Percentiles rank a stretch among this genome's conserved stretches.
Conservation (phyloP, 2,113 vertebrate species). For the Rhabdornis inornatus region DNA sequence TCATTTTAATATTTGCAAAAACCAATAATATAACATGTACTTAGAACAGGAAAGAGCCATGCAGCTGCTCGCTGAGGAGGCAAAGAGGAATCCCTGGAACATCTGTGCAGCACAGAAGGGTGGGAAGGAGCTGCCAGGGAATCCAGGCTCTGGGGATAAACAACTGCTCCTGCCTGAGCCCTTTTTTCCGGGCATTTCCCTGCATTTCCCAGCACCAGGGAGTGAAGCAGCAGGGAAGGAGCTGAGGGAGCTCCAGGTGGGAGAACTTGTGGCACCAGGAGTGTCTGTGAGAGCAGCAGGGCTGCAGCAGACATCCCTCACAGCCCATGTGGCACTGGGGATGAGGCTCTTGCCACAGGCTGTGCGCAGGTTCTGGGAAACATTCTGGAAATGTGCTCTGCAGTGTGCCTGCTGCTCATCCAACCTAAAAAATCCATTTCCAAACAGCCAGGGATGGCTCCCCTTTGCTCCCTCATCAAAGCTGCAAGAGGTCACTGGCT, state of each 20-base stretch:
- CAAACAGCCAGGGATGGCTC: not conserved
- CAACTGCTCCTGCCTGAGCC: not conserved
- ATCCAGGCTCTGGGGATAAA: not conserved
- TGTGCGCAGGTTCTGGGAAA: not conserved
- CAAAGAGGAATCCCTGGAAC: not conserved
- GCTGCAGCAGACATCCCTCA: not conserved
- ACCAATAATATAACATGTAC: too few species aligned
- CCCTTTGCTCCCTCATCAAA: not conserved
- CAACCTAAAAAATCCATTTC: not conserved
- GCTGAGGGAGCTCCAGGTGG: not conserved
- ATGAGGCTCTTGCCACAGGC: not conserved
- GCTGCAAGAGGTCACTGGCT: not conserved
- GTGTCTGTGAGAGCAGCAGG: not conserved
- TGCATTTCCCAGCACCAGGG: rapidly evolving
- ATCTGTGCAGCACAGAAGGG: not conserved
- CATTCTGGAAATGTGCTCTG: not conserved
- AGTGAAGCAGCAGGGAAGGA: not conserved
- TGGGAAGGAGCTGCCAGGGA: not conserved
- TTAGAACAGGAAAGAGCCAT: too few species aligned
- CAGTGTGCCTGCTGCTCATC: not conserved
- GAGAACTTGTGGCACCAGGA: not conserved
- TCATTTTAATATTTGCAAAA: too few species aligned
- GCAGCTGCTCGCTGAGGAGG: not conserved
- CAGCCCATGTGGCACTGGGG: rapidly evolving
- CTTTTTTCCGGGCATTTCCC: not conserved